A percentile compares a stretch with the other conserved stretches of the same genome.
phyloP scores from a whole-genome alignment of 1,140 invertebrate genomes.

The Drosophila sechellia region DNA sequence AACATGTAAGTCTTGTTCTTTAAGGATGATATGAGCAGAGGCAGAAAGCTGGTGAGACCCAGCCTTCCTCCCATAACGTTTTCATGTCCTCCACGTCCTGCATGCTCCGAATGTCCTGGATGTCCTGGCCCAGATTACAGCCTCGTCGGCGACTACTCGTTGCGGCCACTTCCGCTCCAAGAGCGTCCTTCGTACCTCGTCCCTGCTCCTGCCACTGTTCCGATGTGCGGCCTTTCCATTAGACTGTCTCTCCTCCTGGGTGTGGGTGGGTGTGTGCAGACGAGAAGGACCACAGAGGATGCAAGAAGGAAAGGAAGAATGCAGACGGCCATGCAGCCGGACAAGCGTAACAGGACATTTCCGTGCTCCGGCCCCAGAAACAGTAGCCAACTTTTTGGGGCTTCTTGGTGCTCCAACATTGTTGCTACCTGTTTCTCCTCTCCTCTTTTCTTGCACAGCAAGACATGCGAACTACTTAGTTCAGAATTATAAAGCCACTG shows the following conservation, averaged over 20 bases:
- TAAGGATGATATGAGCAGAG: not conserved
- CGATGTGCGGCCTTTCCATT: slow-evolving; percentile 62
- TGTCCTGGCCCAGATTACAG: slow-evolving; percentile 74
- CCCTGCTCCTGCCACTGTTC: not conserved
- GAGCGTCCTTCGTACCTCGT: slow-evolving; percentile 27
- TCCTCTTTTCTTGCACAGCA: slow-evolving; percentile 19
- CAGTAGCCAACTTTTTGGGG: slow-evolving; percentile 59
- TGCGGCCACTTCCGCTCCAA: slow-evolving; percentile 57
- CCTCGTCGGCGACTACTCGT: slow-evolving; percentile 51
- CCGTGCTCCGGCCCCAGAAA: slow-evolving; percentile 57
- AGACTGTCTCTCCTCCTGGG: slow-evolving; percentile 24
- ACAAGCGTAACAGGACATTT: slow-evolving; percentile 80
- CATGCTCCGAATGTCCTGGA: slow-evolving; percentile 35
- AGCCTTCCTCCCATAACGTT: slow-evolving; percentile 13
- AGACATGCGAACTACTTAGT: not conserved
- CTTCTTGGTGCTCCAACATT: slow-evolving; percentile 58
- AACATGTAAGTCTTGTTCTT: not conserved
- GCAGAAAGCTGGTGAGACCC: slow-evolving; percentile 3
- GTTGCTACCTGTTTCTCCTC: slow-evolving; percentile 42
- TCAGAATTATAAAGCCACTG: not conserved
- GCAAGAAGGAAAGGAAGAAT: slow-evolving; percentile 36
- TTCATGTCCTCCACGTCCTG: slow-evolving; percentile 37
- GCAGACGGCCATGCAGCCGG: slow-evolving; percentile 67
- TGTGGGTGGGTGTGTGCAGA: slow-evolving; percentile 9
- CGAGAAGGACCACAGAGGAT: slow-evolving; percentile 10